A percentile compares a stretch with the other conserved stretches of the same genome.
phyloP scores from a whole-genome alignment of 2,113 vertebrate species.

The Formicarius rufipectus region DNA sequence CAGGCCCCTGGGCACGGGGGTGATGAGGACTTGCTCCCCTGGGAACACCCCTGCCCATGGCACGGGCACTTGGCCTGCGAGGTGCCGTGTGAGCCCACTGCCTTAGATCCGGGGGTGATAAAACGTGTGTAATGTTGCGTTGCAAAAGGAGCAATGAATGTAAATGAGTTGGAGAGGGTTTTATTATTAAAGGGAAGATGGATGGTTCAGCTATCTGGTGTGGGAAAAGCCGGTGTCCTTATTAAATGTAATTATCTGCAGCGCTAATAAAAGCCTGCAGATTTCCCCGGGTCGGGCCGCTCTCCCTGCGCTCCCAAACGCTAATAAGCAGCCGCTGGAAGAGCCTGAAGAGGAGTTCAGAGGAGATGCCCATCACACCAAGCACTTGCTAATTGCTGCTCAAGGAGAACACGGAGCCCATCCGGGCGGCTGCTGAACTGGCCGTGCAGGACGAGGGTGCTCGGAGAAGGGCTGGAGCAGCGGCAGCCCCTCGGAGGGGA shows the following conservation, averaged over 20 bases:
- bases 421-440: not conserved
- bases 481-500: not conserved
- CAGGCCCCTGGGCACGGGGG: accelerated
- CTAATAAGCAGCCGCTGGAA: not conserved
- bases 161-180: conserved; percentile 11
- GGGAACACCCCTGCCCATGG: not conserved
- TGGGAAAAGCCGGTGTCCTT: conserved; percentile 55
- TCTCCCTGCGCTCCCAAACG: not conserved
- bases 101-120: not conserved
- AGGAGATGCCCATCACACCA: not conserved
- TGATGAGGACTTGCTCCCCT: accelerated
- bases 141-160: conserved; percentile 20
- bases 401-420: not conserved
- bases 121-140: not conserved
- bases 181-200: conserved; percentile 55
- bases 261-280: conserved; percentile 24
- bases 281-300: conserved; percentile 18
- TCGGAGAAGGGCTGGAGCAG: not conserved
- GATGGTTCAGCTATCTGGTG: conserved; percentile 50
- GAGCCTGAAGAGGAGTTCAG: not conserved
- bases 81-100: not conserved
- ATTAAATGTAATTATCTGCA: conserved; percentile 62
- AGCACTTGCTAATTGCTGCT: not conserved
- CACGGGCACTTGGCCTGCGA: not conserved
- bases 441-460: not conserved